Evolutionary conservation across 2,797 vertebrate genomes (phyloP), one percentile per base, ranked within the genome.

Genomic region (Enteromius unitaeniatus): DNA sequence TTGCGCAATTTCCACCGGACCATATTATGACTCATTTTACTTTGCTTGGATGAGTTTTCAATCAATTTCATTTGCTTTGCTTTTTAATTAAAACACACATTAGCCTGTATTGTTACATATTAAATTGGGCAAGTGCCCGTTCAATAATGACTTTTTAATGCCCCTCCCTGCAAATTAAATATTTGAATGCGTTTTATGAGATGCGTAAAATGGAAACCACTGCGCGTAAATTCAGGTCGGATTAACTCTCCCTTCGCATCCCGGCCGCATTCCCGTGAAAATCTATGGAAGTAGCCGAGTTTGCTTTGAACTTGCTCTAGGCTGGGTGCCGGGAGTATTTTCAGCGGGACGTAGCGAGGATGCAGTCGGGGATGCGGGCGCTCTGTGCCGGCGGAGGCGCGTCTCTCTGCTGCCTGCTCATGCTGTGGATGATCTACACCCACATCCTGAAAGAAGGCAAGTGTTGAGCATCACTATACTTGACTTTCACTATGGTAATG

Each of bases 361-460:
- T 96, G 96, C 95, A 96, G 93, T 93, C 95, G 87, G 94, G 95
- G 86, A 93, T 90, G 89, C 96, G 93, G 93, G 94, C 94, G 86
- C 93, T 96, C 86, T 95, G 94, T 89, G 93, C 95, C 91, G 95
- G 95, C 90, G 94, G 94, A 92, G 95, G 95, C 89, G 95, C 95
- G 91, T 94, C 95, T 87, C 94, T 96, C 88, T 96, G 95, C 92
- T 96, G 95, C 91, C 93, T 96, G 82, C 93, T 96, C 86, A 93
- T 96, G 87, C 94, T 96, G 89, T 96, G 95, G 94, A 92, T 96
- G 88, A 93, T 96, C 89, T 96, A 95, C 91, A 95, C 95, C 83
- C 95, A 96, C 88, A 94, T 95, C 87, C 92, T 95, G 49, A 93
- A 94, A 94, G 95, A 96, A 93, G 96, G 96, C 95, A 93, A 94